These are phyloP conservation scores for Parnassius glacialis DNA, from an alignment of 2,888 invertebrate species.

Conservation along the genomic window DNA sequence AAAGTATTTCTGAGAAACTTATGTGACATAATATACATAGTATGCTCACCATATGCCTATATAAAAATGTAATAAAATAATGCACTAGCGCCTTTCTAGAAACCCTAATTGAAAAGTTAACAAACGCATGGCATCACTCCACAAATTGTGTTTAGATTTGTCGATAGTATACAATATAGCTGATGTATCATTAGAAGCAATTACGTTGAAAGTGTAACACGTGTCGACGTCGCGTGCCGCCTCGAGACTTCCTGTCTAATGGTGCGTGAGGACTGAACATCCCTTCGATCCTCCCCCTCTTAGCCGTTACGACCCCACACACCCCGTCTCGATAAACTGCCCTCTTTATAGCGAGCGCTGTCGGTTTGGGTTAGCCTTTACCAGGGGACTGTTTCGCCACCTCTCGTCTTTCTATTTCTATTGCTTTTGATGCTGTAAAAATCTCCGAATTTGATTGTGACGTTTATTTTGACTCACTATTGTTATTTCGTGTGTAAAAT, in stretches of 20 bases:
- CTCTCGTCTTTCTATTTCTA: conserved; percentile 18
- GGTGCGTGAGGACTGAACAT: conserved; percentile 58
- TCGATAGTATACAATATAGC: conserved; percentile 22
- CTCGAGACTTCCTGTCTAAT: conserved; percentile 66
- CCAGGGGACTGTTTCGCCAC: conserved; percentile 24
- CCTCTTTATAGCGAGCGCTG: conserved; percentile 48
- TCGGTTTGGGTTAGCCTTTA: conserved; percentile 24
- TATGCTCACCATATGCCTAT: no score
- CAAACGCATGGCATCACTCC: conserved; percentile 8
- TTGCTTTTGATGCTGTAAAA: conserved; percentile 1
- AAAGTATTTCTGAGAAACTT: no score
- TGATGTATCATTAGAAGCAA: conserved; percentile 65
- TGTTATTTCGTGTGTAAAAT: no score
- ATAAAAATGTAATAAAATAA: no score
- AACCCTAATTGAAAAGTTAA: conserved; percentile 13
- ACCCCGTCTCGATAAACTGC: conserved; percentile 51
- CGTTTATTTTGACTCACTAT: conserved; percentile 6
- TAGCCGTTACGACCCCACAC: conserved; percentile 27
- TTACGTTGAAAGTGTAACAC: conserved; percentile 76
- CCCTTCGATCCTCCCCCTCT: conserved; percentile 37
- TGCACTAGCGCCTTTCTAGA: background rate
- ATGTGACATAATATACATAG: no score
- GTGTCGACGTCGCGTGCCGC: conserved; percentile 68
- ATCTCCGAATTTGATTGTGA: conserved; percentile 6
- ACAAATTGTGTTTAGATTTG: conserved; percentile 23